phyloP scores from a whole-genome alignment of 2,113 vertebrate genomes.

The Hyperoodon ampullatus region DNA sequence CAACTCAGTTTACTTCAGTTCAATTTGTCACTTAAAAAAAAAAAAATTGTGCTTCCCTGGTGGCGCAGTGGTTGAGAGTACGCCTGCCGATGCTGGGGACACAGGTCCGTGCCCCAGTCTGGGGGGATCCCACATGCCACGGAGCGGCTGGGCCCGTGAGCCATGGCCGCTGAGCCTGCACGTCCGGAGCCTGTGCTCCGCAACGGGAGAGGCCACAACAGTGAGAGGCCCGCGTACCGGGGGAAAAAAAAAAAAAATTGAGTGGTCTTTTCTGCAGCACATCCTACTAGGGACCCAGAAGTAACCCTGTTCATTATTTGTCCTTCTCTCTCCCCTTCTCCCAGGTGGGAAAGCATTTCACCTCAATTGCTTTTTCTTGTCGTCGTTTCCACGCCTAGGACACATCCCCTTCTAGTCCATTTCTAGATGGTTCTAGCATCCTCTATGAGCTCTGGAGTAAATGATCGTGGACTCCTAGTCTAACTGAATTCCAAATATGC shows the following conservation, averaged over 20 bases:
- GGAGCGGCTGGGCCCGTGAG: no score
- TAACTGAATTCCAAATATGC: not conserved
- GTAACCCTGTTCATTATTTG: not conserved
- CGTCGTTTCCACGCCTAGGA: not conserved
- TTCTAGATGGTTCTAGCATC: conserved; percentile 23
- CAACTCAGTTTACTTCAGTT: not conserved
- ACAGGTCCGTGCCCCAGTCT: no score
- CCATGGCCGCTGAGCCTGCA: no score
- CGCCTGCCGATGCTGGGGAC: no score
- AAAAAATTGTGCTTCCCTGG: not conserved
- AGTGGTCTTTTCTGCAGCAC: not conserved
- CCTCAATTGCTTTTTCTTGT: not conserved
- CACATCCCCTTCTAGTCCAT: not conserved
- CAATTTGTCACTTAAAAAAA: not conserved
- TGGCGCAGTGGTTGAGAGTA: no score
- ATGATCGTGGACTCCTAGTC: not conserved
- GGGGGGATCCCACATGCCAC: no score
- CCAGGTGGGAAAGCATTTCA: not conserved
- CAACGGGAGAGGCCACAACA: no score
- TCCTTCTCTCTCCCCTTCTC: not conserved
- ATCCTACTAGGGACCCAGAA: not conserved
- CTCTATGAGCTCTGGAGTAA: not conserved
- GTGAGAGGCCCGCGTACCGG: no score
- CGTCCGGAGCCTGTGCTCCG: no score
- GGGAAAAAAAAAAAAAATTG: not conserved